A percentile compares a stretch with the other conserved stretches of the same genome.
These are phyloP conservation scores for Acrocephalus arundinaceus DNA, from an alignment of 2,113 vertebrate genomes.

Conservation along the genomic window DNA sequence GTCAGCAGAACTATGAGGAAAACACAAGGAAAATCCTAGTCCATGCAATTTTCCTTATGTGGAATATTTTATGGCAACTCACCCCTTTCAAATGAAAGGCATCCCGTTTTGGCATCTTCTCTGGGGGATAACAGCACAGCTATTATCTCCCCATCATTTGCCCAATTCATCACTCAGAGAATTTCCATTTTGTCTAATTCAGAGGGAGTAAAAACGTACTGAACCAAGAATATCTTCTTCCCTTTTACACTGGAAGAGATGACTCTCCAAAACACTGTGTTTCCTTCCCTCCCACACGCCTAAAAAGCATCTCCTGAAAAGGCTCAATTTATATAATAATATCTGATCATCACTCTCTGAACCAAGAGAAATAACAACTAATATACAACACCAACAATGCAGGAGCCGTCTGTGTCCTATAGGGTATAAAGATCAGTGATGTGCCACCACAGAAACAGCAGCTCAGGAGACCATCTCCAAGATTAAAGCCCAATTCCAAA, in stretches of 20 bases:
- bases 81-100: background rate
- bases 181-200: conserved; percentile 3
- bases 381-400: background rate
- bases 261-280: background rate
- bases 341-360: background rate
- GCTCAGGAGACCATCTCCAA: background rate
- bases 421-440: background rate
- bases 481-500: background rate
- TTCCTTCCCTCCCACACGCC: background rate
- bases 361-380: background rate
- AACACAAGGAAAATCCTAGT: background rate
- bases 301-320: conserved; percentile 12
- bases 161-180: background rate
- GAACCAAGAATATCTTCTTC: conserved; percentile 7
- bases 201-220: background rate
- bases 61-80: background rate
- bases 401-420: background rate
- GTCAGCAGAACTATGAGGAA: background rate
- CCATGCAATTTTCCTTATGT: background rate
- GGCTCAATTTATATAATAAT: background rate
- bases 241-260: background rate
- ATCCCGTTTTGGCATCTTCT: background rate
- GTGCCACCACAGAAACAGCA: background rate
- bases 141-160: background rate
- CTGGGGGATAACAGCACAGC: background rate